These are phyloP conservation scores for Ypsolopha scabrella DNA, from an alignment of 2,888 invertebrate genomes.

Conservation along the genomic window DNA sequence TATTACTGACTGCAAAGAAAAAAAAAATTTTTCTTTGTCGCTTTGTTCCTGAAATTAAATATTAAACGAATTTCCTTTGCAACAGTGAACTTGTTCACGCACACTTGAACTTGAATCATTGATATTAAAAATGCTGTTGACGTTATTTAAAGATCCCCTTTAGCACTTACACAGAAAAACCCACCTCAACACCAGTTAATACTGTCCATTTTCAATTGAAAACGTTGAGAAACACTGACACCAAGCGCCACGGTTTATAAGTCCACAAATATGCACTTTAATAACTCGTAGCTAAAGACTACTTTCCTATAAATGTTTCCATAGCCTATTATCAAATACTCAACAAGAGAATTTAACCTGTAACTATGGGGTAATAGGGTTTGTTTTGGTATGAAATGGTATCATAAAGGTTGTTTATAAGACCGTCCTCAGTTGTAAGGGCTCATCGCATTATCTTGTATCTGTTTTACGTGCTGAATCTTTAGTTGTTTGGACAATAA, in stretches of 20 bases:
- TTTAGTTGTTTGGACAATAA: background rate
- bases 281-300: background rate
- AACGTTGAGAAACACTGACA: too few relatives aligned
- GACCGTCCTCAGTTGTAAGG: conserved; percentile 29
- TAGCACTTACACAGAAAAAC: background rate
- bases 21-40: too few relatives aligned
- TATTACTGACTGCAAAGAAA: too few relatives aligned
- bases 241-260: too few relatives aligned
- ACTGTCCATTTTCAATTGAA: too few relatives aligned
- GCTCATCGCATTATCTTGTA: conserved; percentile 44
- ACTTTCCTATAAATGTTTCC: background rate
- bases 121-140: conserved; percentile 13
- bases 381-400: background rate
- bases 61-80: background rate
- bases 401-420: conserved; percentile 8
- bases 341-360: background rate
- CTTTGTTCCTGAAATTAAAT: too few relatives aligned
- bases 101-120: conserved; percentile 24
- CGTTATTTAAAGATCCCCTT: background rate
- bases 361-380: background rate
- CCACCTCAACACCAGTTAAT: too few relatives aligned
- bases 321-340: conserved; percentile 1
- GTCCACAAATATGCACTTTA: too few relatives aligned
- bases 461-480: background rate
- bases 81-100: conserved; percentile 11